Base-by-base conservation (phyloP, 1,140 invertebrate species). In the Drosophila guanche region DNA sequence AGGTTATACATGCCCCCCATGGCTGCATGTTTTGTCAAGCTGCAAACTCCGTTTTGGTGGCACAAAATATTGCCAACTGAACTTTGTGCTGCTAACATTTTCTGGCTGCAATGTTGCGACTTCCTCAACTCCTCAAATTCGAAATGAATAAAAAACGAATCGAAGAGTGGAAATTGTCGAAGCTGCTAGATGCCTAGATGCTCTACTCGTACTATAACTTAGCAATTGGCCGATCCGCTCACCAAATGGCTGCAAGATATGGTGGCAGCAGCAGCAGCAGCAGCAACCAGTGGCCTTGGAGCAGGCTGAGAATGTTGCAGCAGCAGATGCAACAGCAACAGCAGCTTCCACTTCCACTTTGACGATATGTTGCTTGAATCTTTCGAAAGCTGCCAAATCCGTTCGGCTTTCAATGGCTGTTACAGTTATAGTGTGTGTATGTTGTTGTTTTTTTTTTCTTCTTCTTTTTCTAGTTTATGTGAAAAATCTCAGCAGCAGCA, bases 371-470 rank as follows among this genome's bases (percentile, higher is more conserved):
- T 20, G 52, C 43, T 56, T 56, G 75, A 43, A 65, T 81, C 83
- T 88, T 85, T 85, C 63, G 81, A 85, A 85, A 85, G 81, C 80
- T 63, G 51, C 63, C 68, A 80, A 86, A 85, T 81, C 63, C 65
- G 73, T 80, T 85, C 63, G 69, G 68, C 75, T 84, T 79, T 76
- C 80, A 79, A 72, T 79, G 66, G 56, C 52, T 78, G 83, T 71
- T 81, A 88, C 62, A 88, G 76, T 79, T 85, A 25, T 43, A 52
- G 62, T 59, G 70, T 37, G 60, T 45, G 51, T 55, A 52, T 57
- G 16, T 58, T 54, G 33, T 51, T 58, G 40, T 56, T 46, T 58
- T 58, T 58, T 58, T 48, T 47, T 73, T 62, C 43, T 60, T 60
- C 46, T 53, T 48, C 43, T 73, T 62, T 43, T 60, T 60, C 46